Evolutionary conservation across 2,797 vertebrate species (phyloP), one percentile per base, ranked within the genome.

Genomic region (Vespertilio murinus): DNA sequence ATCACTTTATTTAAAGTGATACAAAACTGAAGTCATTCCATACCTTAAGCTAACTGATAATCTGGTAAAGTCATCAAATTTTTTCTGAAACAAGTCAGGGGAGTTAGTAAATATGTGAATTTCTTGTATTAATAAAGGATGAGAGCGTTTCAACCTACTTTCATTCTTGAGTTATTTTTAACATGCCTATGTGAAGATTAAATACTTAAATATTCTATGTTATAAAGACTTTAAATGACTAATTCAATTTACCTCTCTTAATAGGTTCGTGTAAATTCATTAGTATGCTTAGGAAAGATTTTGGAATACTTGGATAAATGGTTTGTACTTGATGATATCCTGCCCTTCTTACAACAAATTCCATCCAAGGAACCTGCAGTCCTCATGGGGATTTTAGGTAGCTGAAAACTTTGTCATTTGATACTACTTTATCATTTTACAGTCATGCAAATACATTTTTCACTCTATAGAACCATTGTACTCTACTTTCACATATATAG

Each of bases 301-400:
- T 98, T 99, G 98, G 99, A 99, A 94, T 99, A 99, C 97, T 97
- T 99, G 69, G 99, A 99, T 98, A 99, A 99, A 96, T 99, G 99
- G 99, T 99, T 98, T 97, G 99, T 99, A 65, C 99, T 99, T 74
- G 99, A 99, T n/a, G 99, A 99, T 98, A 99, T 99, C 97, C 98
- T 99, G 70, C 99, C 99, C 85, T 99, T 99, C 98, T 97, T 99
- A 85, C 99, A 99, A 97, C 99, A 99, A 97, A 99, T 99, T 97
- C 99, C 99, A 77, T 99, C 99, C 74, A 99, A 99, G 97, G 99
- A 99, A 96, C 99, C 99, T 56, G 99, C 99, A 0, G 99, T 99
- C 25, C 99, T 99, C 91, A 99, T 99, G 99, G 99, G 99, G 84
- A 98, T 99, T 98, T 97, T 99, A 97, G 99, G 99, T 99, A 99